Evolutionary conservation across 2,888 invertebrate species (phyloP).

Genomic region (Norana najaformis): DNA sequence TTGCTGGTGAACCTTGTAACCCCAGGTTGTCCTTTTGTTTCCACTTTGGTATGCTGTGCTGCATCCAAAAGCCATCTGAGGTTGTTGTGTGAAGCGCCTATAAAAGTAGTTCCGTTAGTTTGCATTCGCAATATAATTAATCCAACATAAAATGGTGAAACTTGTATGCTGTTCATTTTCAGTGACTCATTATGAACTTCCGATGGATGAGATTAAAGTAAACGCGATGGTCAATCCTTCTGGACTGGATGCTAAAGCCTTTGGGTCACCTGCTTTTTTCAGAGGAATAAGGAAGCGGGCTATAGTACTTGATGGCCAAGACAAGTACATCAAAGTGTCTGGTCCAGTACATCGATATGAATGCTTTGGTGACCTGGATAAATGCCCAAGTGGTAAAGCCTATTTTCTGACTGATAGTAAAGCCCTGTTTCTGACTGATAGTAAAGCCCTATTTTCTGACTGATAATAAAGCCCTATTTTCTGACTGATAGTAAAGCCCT

Average conservation of each 20-base stretch:
- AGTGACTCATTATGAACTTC: slow-evolving; percentile 53
- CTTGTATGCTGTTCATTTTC: neutral
- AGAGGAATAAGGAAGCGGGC: slow-evolving; percentile 52
- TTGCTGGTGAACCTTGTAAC: neutral
- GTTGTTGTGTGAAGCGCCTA: neutral
- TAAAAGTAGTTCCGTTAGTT: neutral
- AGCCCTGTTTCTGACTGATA: slow-evolving; percentile 37
- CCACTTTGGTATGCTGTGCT: neutral
- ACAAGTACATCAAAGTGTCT: slow-evolving; percentile 52
- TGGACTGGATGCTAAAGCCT: slow-evolving; percentile 54
- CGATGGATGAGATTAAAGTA: slow-evolving; percentile 54
- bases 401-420: slow-evolving; percentile 41
- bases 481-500: slow-evolving; percentile 45
- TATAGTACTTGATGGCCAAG: slow-evolving; percentile 49
- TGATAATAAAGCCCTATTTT: no score
- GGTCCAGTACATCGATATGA: slow-evolving; percentile 57
- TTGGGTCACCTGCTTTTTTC: slow-evolving; percentile 46
- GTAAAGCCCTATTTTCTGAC: slow-evolving; percentile 41
- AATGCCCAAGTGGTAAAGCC: slow-evolving; percentile 51
- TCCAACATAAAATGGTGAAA: neutral
- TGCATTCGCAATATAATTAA: neutral
- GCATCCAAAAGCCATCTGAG: neutral
- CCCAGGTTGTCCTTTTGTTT: neutral
- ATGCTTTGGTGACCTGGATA: slow-evolving; percentile 58
- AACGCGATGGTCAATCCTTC: slow-evolving; percentile 53